Base-by-base conservation (phyloP, 2,113 vertebrate genomes). In the Morone chrysops region DNA sequence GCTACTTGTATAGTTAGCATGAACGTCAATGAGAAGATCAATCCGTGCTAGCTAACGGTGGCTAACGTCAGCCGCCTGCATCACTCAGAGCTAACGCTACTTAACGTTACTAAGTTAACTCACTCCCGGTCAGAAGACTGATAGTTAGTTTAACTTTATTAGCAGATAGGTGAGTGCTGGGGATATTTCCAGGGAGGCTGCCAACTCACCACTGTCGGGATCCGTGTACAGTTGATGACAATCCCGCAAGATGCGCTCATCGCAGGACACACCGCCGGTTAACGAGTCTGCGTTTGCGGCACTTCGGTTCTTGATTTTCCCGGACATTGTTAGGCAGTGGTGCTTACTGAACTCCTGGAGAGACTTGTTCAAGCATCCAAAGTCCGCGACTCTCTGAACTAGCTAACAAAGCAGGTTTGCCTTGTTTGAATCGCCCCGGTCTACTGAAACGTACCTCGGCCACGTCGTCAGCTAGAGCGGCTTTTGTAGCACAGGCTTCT, bases 171-270 rank as follows among this genome's bases (percentile, higher is more conserved):
- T 57, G 5, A 3, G 0, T 11, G 8, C 1, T 56, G 11, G 1
- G 22, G 36, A 0, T 2, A 16, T 16, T 8, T 50, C 6, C 9
- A 43, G 2, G 18, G 4, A 10, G 1, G 20, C 45, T 51, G 72
- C 40, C 38, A 73, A 89, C 94, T 95, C 89, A 96, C 96, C 96
- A 9, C 93, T 96, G 51, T 93, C 88, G 0, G 91, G 59, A 0
- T 96, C 94, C 38, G 83, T 92, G 93, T 96, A 96, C 40, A 96
- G 88, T 31, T 94, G 92, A 62, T 96, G 96, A 86, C 95, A 96
- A 54, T 96, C 95, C 76, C 94, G 87, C 68, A 96, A 69, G 63
- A 96, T 96, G 41, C 94, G 93, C 86, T 96, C 96, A 50, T 96
- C 95, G 72, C 95, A 94, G 70, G 95, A 93, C 48, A 96, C 94